These are phyloP conservation scores for Ceratosolen solmsi DNA, from an alignment of 1,140 invertebrate species.

Conservation along the genomic window DNA sequence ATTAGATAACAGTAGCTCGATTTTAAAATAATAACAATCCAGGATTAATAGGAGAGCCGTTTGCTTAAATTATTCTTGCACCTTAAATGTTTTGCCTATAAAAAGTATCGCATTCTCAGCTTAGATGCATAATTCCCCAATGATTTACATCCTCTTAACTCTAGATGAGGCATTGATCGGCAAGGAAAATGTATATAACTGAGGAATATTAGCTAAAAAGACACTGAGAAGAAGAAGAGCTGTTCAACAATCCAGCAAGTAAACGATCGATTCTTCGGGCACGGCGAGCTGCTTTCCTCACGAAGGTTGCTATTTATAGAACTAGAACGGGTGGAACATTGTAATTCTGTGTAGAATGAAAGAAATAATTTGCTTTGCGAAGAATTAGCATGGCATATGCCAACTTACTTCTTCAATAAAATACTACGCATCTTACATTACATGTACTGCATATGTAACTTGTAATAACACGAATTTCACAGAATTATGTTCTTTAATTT, in stretches of 20 bases:
- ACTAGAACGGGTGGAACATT: conserved; percentile 26
- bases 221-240: neutral
- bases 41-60: neutral
- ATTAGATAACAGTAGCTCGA: neutral
- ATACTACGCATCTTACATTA: no score
- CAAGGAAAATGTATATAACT: conserved; percentile 8
- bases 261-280: conserved; percentile 36
- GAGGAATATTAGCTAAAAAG: neutral
- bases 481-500: no score
- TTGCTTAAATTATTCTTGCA: neutral
- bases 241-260: conserved; percentile 12
- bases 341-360: neutral
- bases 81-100: neutral
- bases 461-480: no score
- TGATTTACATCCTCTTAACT: neutral
- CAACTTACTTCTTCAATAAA: neutral
- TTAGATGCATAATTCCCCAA: no score
- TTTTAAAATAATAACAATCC: neutral
- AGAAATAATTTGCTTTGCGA: neutral
- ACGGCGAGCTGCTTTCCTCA: neutral
- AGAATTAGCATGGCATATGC: neutral
- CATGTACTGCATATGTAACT: neutral
- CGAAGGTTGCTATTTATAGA: conserved; percentile 37
- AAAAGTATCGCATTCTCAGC: neutral
- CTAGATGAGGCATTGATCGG: conserved; percentile 8